Percentiles rank a stretch among this genome's conserved stretches.
Conservation (phyloP, 2,888 invertebrate species). For the Melanotus villosus region DNA sequence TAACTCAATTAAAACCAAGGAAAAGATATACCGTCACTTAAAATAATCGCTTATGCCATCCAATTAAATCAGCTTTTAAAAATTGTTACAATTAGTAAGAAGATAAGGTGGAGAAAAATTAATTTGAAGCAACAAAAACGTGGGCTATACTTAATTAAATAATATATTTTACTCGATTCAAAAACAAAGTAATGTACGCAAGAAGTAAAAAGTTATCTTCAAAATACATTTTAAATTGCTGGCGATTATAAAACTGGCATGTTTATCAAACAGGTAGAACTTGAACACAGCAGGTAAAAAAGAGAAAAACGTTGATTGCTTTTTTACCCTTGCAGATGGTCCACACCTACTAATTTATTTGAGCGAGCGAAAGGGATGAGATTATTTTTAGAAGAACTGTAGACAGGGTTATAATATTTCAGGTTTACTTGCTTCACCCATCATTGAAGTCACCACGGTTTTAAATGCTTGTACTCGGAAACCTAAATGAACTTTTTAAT, state of each 20-base stretch:
- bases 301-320: slow-evolving; percentile 48
- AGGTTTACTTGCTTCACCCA: background rate
- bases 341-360: slow-evolving; percentile 51
- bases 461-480: background rate
- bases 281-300: slow-evolving; percentile 44
- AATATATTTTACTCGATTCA: slow-evolving; percentile 34
- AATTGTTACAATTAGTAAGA: slow-evolving; percentile 46
- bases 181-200: slow-evolving; percentile 38
- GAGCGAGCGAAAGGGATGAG: slow-evolving; percentile 38
- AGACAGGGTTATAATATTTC: slow-evolving; percentile 26
- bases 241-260: slow-evolving; percentile 46
- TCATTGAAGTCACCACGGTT: background rate
- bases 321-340: slow-evolving; percentile 51
- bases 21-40: slow-evolving; percentile 41
- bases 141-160: slow-evolving; percentile 42
- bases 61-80: slow-evolving; percentile 45
- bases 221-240: slow-evolving; percentile 40
- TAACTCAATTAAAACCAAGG: slow-evolving; percentile 42
- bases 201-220: slow-evolving; percentile 33
- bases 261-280: slow-evolving; percentile 48
- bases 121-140: slow-evolving; percentile 28
- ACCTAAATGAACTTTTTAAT: no score
- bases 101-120: slow-evolving; percentile 40
- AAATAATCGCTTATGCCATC: slow-evolving; percentile 39
- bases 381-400: slow-evolving; percentile 30